Evolutionary conservation across 2,113 vertebrate genomes (phyloP), one percentile per base, ranked within the genome.

Genomic region (Cavia aperea): DNA sequence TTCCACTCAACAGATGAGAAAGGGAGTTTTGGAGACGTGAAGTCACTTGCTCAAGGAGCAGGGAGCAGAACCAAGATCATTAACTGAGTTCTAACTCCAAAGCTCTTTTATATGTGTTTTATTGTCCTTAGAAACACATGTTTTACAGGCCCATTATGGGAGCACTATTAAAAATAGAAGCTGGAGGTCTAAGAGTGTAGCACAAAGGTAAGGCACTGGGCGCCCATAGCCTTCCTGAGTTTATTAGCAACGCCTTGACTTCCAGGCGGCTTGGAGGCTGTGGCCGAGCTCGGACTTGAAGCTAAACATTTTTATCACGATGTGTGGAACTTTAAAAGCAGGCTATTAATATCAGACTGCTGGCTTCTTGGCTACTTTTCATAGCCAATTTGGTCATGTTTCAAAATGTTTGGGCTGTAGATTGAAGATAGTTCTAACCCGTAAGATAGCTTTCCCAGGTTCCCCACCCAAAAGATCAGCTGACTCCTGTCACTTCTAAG

Each of bases 101-200:
- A 91, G 70, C 94, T 43, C 92, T 97, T 97, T 98, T 97, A 95
- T 96, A 96, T 96, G 95, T 97, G 90, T 96, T 98, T 98, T 98
- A 97, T 97, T 97, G 97, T 98, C 97, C 97, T 95, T 96, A 96
- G 97, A 93, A 98, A 97, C 98, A 97, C 98, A 95, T 98, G 98
- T 97, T 98, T 97, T 97, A 97, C 97, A 98, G 97, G 97, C 97
- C 96, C 97, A 97, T 98, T 98, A 97, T 97, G 95, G 97, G 98
- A 97, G 97, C 97, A 65, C 96, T 96, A 97, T 98, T 98, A 97
- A 93, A 95, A 95, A 96, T 96, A 97, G 96, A 97, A 97, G 96
- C 97, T 96, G 96, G 96, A 95, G 96, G 94, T 95, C 96, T 96
- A 95, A 96, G 96, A 96, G 94, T 89, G 66, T 95, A 97, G 95